These are phyloP conservation scores for Cheracebus regulus DNA, from an alignment of 2,797 vertebrate species.

Conservation along the genomic window DNA sequence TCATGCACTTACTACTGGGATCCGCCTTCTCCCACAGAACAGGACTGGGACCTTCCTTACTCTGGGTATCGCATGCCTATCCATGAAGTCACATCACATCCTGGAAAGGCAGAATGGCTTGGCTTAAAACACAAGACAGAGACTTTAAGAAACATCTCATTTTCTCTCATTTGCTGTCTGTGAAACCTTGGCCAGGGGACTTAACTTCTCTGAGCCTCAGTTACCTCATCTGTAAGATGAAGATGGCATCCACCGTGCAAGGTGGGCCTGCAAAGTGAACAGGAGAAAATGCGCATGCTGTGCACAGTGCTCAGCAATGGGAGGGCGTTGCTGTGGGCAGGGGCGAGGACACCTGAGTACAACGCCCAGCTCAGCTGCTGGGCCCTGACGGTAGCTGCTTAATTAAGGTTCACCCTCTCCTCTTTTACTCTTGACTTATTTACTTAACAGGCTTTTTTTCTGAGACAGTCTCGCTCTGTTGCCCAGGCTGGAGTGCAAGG, in stretches of 20 bases:
- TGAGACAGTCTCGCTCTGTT: neutral
- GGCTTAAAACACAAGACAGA: neutral
- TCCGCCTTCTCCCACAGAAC: neutral
- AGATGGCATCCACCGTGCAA: neutral
- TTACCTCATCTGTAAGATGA: neutral
- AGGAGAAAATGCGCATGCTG: neutral
- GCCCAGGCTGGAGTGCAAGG: neutral
- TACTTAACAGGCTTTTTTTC: neutral
- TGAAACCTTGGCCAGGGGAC: neutral
- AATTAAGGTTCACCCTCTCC: neutral
- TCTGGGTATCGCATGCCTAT: neutral
- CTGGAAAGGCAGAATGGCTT: neutral
- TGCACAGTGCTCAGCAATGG: too few relatives aligned
- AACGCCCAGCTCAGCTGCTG: rapidly evolving
- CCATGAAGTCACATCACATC: too few relatives aligned
- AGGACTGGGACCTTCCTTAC: neutral
- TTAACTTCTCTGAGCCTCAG: neutral
- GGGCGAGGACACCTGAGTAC: neutral
- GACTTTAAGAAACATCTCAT: neutral
- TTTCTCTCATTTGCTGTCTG: neutral
- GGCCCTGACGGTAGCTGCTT: neutral
- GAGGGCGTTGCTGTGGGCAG: neutral
- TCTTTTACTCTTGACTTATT: neutral
- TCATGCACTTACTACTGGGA: rapidly evolving
- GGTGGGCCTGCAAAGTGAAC: neutral